Base-by-base conservation (phyloP, 2,797 vertebrate species). In the Gallinago stenura region DNA sequence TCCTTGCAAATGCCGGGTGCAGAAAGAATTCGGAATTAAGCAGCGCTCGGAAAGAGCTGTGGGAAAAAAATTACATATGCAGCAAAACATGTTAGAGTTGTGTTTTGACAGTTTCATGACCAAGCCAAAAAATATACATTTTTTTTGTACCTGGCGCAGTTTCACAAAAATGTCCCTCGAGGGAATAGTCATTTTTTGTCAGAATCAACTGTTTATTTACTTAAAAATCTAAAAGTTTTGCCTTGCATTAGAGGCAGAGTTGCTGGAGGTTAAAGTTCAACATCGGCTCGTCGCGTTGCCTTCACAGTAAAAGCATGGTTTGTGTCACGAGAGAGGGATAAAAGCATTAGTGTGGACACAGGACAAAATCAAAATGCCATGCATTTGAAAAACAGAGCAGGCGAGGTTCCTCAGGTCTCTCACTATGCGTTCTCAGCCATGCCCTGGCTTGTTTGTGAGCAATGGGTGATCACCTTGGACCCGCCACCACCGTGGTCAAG, bases 1-100 rank as follows among this genome's bases (percentile, higher is more conserved):
- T 71, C 78, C 78, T 60, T 77, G 86, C 35, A 87, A 94, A 35
- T 18, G 51, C 73, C 77, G 89, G 51, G 80, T 88, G 70, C 64
- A 66, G 95, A 90, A 95, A 91, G 89, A 83, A 94, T 92, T 89
- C 61, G 65, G 87, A 95, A 89, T 91, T 81, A 92, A 90, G 90
- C 89, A 80, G 3, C 96, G 95, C 98, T 98, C 97, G 0, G 90
- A 79, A 90, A 80, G 90, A 95, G 93, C 91, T 93, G 94, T 97
- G 95, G 96, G 98, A 98, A 98, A 98, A 98, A 98, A 97, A 98
- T 98, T 97, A 97, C 97, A 97, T 97, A 97, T 97, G 96, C 97
- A 96, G 93, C 86, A 94, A 97, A 93, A 94, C 94, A 95, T 94
- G 94, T 93, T 83, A 95, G 90, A 91, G 69, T 69, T 96, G 92